These are phyloP conservation scores for Cryptus viduatorius DNA, from an alignment of 2,888 invertebrate genomes.

Conservation along the genomic window DNA sequence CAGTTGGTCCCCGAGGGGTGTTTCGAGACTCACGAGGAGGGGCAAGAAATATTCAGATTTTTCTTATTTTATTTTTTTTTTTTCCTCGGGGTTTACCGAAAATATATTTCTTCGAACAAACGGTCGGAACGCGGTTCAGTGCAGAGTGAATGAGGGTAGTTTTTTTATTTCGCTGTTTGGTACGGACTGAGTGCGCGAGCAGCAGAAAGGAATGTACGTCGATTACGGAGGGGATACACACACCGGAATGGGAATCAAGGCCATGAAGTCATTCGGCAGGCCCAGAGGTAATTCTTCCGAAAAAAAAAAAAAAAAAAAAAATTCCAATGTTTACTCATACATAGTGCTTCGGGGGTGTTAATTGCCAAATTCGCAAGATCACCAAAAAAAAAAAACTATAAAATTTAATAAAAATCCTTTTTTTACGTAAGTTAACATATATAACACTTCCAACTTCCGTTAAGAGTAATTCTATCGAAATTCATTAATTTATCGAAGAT, in stretches of 20 bases:
- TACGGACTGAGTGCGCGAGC: slow-evolving; percentile 70
- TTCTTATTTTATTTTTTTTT: not conserved
- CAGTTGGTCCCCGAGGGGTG: slow-evolving; percentile 26
- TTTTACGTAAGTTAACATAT: too few relatives aligned
- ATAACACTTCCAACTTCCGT: too few relatives aligned
- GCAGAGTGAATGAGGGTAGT: slow-evolving; percentile 40
- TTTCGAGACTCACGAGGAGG: not conserved
- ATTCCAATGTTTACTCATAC: slow-evolving; percentile 17
- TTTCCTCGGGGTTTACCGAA: not conserved
- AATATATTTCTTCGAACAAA: slow-evolving; percentile 9
- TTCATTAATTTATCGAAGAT: not conserved
- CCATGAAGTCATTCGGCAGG: slow-evolving; percentile 95
- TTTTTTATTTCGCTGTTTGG: not conserved
- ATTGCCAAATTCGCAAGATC: not conserved
- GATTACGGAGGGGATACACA: slow-evolving; percentile 86
- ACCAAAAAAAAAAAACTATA: not conserved
- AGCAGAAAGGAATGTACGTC: slow-evolving; percentile 86
- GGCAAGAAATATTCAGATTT: slow-evolving; percentile 6
- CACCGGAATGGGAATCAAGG: slow-evolving; percentile 94
- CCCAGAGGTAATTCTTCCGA: slow-evolving; percentile 89
- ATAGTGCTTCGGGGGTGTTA: not conserved
- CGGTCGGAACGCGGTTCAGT: slow-evolving; percentile 11
- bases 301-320: slow-evolving; percentile 25
- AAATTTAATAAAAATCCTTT: not conserved
- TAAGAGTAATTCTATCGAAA: not conserved